phyloP scores from a whole-genome alignment of 2,113 vertebrate genomes.

The Loxodonta africana region DNA sequence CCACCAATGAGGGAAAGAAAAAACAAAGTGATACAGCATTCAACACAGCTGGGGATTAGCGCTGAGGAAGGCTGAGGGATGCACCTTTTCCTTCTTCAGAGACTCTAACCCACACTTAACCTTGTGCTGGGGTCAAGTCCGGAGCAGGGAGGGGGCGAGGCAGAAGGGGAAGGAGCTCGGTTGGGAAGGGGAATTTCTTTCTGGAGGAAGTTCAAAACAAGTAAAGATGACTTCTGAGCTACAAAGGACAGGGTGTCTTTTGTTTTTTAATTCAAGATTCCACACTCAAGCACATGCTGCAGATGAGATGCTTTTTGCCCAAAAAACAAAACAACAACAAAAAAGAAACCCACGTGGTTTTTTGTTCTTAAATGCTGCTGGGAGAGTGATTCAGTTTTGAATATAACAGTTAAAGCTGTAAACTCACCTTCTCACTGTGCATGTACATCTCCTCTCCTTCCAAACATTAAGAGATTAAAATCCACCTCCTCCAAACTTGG shows the following conservation, averaged over 20 bases:
- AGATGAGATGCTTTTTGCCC: neutral
- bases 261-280: neutral
- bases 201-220: neutral
- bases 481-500: constrained; percentile 59
- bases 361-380: constrained; percentile 49
- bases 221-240: constrained; percentile 27
- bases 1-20: constrained; percentile 49
- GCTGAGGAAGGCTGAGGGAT: constrained; percentile 78
- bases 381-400: constrained; percentile 7
- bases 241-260: neutral
- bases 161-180: neutral
- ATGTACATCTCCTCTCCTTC: constrained; percentile 39
- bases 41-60: constrained; percentile 66
- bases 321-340: neutral
- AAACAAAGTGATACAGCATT: constrained; percentile 46
- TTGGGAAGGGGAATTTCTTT: neutral
- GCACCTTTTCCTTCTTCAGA: constrained; percentile 74
- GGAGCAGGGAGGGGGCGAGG: neutral
- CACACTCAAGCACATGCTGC: neutral
- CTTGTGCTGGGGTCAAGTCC: constrained; percentile 7
- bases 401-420: constrained; percentile 46
- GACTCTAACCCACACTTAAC: constrained; percentile 59
- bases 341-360: neutral
- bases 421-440: constrained; percentile 15
- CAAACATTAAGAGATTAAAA: constrained; percentile 71